Conservation (phyloP, 2,888 invertebrate genomes). For the Rotaria sp. region DNA sequence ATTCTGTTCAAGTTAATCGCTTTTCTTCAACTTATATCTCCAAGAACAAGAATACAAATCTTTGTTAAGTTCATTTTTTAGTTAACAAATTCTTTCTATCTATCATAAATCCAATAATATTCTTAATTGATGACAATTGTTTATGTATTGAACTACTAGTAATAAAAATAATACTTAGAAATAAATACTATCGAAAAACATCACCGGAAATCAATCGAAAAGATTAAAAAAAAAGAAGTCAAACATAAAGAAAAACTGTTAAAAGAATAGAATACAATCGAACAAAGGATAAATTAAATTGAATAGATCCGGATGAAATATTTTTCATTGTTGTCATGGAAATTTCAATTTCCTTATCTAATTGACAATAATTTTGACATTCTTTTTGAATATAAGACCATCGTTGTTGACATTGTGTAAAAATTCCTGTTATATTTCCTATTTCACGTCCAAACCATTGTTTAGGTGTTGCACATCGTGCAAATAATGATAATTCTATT, state of each 20-base stretch:
- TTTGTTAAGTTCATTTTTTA: too few relatives aligned
- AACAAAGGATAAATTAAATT: not conserved
- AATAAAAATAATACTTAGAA: not conserved
- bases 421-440: slow-evolving; percentile 1
- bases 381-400: not conserved
- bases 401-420: not conserved
- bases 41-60: too few relatives aligned
- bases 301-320: not conserved
- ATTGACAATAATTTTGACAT: slow-evolving; percentile 22
- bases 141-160: not conserved
- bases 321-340: not conserved
- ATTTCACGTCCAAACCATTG: not conserved
- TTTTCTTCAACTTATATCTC: too few relatives aligned
- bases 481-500: not conserved
- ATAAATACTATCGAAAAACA: not conserved
- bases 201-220: not conserved
- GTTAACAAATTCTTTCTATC: too few relatives aligned
- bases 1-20: too few relatives aligned
- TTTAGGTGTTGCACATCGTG: slow-evolving; percentile 16
- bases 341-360: not conserved
- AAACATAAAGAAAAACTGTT: not conserved
- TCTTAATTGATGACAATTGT: not conserved
- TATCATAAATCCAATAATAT: too few relatives aligned
- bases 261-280: not conserved
- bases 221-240: too few relatives aligned